Base-by-base conservation (phyloP, 2,888 invertebrate genomes). In the Drosophila phalerata region DNA sequence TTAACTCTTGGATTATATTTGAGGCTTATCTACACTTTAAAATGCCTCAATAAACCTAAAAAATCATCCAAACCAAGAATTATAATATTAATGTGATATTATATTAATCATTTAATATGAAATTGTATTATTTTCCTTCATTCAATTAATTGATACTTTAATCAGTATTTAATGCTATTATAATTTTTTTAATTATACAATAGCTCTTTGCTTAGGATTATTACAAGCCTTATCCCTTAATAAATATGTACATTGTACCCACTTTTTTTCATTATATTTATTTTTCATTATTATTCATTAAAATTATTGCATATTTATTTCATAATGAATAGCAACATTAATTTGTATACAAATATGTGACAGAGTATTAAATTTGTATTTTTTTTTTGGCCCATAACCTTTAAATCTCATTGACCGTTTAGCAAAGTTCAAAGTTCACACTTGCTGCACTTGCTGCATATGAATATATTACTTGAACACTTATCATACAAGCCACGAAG, bases 361-460 rank as follows among this genome's bases (percentile, higher is more conserved):
- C 0, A 3, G 22, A 3, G 8, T 25, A 2, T 13, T 32, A 5
- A 17, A 13, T 17, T 19, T 19, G 1, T 4, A 19, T 8, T 13
- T 1, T 8, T 22, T 17, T 6, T 19, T 25, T 5, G 3, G 34
- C 6, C 5, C 10, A 19, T 13, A 52, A 45, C 19, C 37, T 45
- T 55, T 22, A 22, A 32, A 15, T 25, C 32, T 17, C 49, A 57
- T 74, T 79, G 76, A 79, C 79, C 75, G 71, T 65, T 73, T 61
- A 58, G 5, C 40, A 69, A 76, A 85, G 82, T 87, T 82, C 88
- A 87, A 87, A 87, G 88, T 85, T 85, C 76, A 62, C 61, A 49
- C 48, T 62, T 43, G 30, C 51, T 51, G 47, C 30, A 32, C 61
- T 25, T 25, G 5, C 28, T 28, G 9, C 49, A 28, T 45, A 13